Base-by-base conservation (phyloP, 1,140 invertebrate genomes). In the Caenorhabditis tropicalis region DNA sequence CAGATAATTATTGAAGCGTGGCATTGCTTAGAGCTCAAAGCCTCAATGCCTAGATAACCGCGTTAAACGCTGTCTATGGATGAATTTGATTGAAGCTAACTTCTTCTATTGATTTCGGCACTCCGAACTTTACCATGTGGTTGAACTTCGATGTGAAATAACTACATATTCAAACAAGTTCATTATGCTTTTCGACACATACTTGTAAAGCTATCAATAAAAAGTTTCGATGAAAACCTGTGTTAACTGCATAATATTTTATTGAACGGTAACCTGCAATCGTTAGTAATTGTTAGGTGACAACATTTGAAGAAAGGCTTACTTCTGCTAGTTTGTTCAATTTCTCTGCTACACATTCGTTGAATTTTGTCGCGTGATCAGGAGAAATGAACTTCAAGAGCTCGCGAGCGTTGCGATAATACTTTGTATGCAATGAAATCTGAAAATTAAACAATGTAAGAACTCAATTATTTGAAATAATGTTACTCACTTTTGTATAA, bases 371-470 rank as follows among this genome's bases (percentile, higher is more conserved):
- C 21, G 56, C 60, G 79, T 89, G 89, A 60, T 85, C 85, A 12
- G 87, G 87, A n/a, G 87, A 88, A 39, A 89, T 88, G 21, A 88
- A 82, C 21, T 87, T 82, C 15, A 90, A 60, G 6, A 90, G 83
- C 58, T 89, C 86, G 33, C 86, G 80, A 33, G 88, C 90, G 56
- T 90, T 90, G 4, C 85, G 51, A 81, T 88, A 90, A 79, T 90
- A 90, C n/a, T 82, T 87, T 7, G 87, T 90, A 53, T 90, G 89
- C 19, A 90, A 43, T 27, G 86, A 89, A n/a, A 90, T 74, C 88
- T 91, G 46, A 85, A 87, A 79, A 21, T 9, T n/a, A 15, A 27
- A 15, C 5, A 3, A 24, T 31, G 6, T 49, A 74, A 79, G 27
- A 16, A 74, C 6, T 39, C 21, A 36, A 2, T 56, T 48, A 51